Conservation (phyloP, 2,113 vertebrate species). For the Phrynocephalus versicolor region DNA sequence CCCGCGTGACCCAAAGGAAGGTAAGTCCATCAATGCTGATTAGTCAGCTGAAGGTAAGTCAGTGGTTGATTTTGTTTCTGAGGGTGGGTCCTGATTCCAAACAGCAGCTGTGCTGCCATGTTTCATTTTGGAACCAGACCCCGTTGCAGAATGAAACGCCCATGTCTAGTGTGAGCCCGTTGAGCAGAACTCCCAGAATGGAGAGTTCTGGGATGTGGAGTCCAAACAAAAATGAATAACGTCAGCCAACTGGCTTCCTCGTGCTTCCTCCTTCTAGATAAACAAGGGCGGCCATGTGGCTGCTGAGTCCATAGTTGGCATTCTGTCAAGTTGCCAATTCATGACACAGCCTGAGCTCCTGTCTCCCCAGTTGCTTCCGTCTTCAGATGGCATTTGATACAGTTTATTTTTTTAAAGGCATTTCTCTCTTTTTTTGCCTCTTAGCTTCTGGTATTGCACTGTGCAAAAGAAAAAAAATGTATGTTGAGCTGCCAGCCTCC, state of each 20-base stretch:
- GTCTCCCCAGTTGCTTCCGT: not conserved
- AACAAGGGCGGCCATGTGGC: not conserved
- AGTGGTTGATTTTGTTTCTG: too few species aligned
- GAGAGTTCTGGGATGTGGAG: too few species aligned
- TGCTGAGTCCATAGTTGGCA: not conserved
- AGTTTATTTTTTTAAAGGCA: not conserved
- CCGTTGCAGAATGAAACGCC: too few species aligned
- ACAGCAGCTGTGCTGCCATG: too few species aligned
- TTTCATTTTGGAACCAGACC: too few species aligned
- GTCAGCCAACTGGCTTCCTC: not conserved
- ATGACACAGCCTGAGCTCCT: not conserved
- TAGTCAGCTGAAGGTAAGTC: too few species aligned
- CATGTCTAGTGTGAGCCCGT: too few species aligned
- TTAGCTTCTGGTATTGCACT: conserved; percentile 43
- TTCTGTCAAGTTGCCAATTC: not conserved
- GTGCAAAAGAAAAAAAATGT: conserved; percentile 41
- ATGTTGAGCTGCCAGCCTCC: conserved; percentile 49
- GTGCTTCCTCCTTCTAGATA: not conserved
- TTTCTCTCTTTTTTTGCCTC: not conserved
- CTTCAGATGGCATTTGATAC: not conserved
- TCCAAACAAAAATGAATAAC: too few species aligned
- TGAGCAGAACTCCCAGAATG: too few species aligned
- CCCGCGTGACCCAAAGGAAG: too few species aligned
- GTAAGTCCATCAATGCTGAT: too few species aligned
- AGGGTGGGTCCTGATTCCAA: too few species aligned